Evolutionary conservation across 2,888 invertebrate genomes (phyloP), one percentile per base, ranked within the genome.

Genomic region (Diadromus collaris): DNA sequence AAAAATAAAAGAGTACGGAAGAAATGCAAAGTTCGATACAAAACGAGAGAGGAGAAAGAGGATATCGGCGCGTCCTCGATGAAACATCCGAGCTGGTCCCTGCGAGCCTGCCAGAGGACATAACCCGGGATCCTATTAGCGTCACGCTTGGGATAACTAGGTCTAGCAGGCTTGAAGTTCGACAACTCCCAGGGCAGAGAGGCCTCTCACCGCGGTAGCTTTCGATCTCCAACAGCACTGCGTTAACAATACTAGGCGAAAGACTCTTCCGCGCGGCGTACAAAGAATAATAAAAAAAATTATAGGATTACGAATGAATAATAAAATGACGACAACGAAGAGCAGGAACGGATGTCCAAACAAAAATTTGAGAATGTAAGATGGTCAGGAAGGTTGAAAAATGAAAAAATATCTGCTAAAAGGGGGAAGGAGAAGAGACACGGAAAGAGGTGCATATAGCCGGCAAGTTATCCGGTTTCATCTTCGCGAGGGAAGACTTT

Each of bases 391-490:
- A 29, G 54, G 24, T 63, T 44, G 56, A 13, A 46, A 46, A 19
- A 24, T 13, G 7, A 10, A 16, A 10, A 78, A 72, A 58, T 48
- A 58, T 76, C 54, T 64, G 75, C 65, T 80, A 79, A 82, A 73
- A 76, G 73, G 77, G 69, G 76, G 79, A 79, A 79, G 78, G 76
- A 79, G 73, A 80, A 81, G 69, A 67, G 58, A 24, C 41, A 72
- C 27, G 63, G 70, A 67, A 78, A 51, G 74, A 68, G 75, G 74
- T 41, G 38, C 58, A 51, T 32, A 67, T 69, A 54, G 67, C 51
- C 63, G 82, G 58, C 81, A 56, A 80, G 83, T 86, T 87, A 86
- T 87, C 86, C 80, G 82, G 83, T 85, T 86, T 87, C 84, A 86
- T 85, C 86, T 85, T 82, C 69, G 85, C 85, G 79, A 85, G 70